phyloP scores from a whole-genome alignment of 2,113 vertebrate genomes.

The Strix uralensis region DNA sequence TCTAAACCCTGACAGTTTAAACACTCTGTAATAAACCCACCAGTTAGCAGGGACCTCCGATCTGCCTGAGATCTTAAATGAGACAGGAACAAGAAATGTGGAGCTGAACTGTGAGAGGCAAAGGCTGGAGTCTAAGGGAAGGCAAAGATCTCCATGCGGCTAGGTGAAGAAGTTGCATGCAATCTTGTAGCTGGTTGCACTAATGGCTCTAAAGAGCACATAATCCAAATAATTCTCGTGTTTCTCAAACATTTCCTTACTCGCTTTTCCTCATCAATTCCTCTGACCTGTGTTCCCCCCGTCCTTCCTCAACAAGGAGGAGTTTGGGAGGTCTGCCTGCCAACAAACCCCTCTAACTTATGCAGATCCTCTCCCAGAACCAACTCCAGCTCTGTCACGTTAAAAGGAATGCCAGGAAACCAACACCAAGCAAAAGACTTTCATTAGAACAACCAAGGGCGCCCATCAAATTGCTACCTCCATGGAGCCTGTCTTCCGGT shows the following conservation, averaged over 20 bases:
- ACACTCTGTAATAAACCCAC: not conserved
- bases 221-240: not conserved
- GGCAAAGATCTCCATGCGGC: not conserved
- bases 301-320: not conserved
- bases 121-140: not conserved
- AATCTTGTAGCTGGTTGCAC: not conserved
- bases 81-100: not conserved
- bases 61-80: not conserved
- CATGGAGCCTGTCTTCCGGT: slow-evolving; percentile 95
- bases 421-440: not conserved
- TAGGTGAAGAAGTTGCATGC: not conserved
- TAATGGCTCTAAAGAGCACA: not conserved
- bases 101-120: not conserved
- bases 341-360: not conserved
- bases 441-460: not conserved
- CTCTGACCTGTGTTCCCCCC: not conserved
- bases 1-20: not conserved
- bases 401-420: not conserved
- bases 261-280: not conserved
- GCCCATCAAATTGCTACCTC: slow-evolving; percentile 75
- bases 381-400: not conserved
- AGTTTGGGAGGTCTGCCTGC: not conserved
- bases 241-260: not conserved
- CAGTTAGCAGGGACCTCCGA: not conserved
- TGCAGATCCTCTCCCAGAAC: not conserved